Evolutionary conservation across 2,797 vertebrate species (phyloP).

Genomic region (Carcharodon carcharias): DNA sequence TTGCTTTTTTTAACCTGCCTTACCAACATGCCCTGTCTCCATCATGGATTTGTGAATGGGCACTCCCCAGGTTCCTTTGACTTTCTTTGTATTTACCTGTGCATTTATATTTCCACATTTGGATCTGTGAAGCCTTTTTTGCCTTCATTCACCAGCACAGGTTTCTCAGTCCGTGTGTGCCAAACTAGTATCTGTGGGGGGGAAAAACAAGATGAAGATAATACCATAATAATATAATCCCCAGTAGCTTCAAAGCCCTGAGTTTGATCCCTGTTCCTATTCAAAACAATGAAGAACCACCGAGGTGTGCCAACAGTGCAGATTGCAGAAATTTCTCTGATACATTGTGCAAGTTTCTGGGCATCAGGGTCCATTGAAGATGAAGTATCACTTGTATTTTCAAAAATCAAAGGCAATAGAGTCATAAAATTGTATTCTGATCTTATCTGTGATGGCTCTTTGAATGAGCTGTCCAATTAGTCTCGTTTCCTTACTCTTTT

Average conservation of each 20-base stretch:
- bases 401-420: neutral
- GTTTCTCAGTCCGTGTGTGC: constrained; percentile 97
- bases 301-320: neutral
- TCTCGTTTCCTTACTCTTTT: neutral
- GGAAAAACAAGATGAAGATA: neutral
- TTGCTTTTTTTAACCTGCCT: neutral
- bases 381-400: neutral
- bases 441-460: neutral
- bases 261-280: neutral
- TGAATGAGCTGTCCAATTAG: neutral
- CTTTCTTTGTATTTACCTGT: constrained; percentile 16
- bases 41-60: neutral
- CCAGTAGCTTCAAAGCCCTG: neutral
- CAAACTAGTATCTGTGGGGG: constrained; percentile 86
- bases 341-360: neutral
- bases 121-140: constrained; percentile 97
- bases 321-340: neutral
- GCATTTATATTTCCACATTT: constrained; percentile 85
- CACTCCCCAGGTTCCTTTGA: neutral
- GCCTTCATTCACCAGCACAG: constrained; percentile 92
- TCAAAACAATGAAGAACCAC: neutral
- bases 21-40: neutral
- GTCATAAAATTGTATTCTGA: neutral
- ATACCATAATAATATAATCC: neutral
- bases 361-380: neutral